These are phyloP conservation scores for Thera britannica DNA, from an alignment of 2,888 invertebrate genomes.

Conservation along the genomic window DNA sequence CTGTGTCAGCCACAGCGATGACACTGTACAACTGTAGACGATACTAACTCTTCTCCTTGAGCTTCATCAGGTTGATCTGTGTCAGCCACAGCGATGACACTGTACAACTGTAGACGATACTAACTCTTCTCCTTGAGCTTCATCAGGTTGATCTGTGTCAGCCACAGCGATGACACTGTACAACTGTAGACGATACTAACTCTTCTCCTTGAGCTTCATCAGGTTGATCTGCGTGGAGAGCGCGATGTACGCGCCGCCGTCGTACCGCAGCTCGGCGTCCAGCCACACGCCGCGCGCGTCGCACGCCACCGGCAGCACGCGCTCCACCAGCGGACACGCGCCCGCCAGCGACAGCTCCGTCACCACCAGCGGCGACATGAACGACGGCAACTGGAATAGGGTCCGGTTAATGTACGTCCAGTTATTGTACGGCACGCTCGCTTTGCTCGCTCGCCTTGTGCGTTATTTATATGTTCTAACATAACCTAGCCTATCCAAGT, in stretches of 20 bases:
- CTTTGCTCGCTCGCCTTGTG: too few relatives aligned
- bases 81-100: too few relatives aligned
- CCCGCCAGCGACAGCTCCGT: slow-evolving; percentile 90
- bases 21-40: too few relatives aligned
- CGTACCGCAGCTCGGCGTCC: slow-evolving; percentile 92
- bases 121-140: slow-evolving; percentile 80
- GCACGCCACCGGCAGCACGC: slow-evolving; percentile 86
- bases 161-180: too few relatives aligned
- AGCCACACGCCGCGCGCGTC: slow-evolving; percentile 95
- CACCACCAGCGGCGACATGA: slow-evolving; percentile 93
- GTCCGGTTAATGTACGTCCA: too few relatives aligned
- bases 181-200: slow-evolving; percentile 50
- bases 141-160: slow-evolving; percentile 90
- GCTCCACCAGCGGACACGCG: slow-evolving; percentile 87
- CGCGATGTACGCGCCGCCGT: slow-evolving; percentile 91
- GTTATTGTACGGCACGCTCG: too few relatives aligned
- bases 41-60: slow-evolving; percentile 77
- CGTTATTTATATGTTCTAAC: too few relatives aligned
- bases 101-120: slow-evolving; percentile 31
- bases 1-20: slow-evolving; percentile 84
- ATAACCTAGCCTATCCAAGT: too few relatives aligned
- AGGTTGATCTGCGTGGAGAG: slow-evolving; percentile 94
- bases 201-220: slow-evolving; percentile 80
- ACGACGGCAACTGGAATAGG: slow-evolving; percentile 87
- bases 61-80: slow-evolving; percentile 90